Evolutionary conservation across 2,797 vertebrate species (phyloP).

Genomic region (Coregonus suidteri): DNA sequence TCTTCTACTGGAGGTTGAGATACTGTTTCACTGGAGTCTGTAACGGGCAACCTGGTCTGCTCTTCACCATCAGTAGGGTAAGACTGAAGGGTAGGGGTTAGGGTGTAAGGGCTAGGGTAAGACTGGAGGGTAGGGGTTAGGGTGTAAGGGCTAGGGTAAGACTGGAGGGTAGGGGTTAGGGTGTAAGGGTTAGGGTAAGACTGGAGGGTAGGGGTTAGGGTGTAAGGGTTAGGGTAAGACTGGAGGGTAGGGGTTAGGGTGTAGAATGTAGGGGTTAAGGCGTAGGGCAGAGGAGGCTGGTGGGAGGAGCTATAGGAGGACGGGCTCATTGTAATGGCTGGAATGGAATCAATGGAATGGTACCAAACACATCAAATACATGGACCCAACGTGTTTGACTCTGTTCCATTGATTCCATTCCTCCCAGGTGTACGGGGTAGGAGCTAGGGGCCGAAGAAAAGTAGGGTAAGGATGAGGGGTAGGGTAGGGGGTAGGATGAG

Average conservation of each 20-base stretch:
- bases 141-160: background rate
- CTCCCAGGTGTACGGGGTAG: background rate
- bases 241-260: background rate
- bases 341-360: too few relatives aligned
- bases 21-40: constrained; percentile 96
- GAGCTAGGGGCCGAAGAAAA: background rate
- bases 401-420: too few relatives aligned
- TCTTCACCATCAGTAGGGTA: constrained; percentile 98
- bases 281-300: background rate
- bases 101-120: background rate
- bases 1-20: constrained; percentile 96
- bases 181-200: too few relatives aligned
- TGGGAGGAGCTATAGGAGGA: too few relatives aligned
- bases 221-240: background rate
- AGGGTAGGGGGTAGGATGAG: too few relatives aligned
- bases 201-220: background rate
- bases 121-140: background rate
- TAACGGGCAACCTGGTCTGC: constrained; percentile 86
- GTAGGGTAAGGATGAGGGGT: too few relatives aligned
- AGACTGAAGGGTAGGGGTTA: constrained; percentile 28
- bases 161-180: background rate
- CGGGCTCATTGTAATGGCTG: too few relatives aligned
- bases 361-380: too few relatives aligned
- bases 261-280: too few relatives aligned
- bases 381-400: too few relatives aligned